Base-by-base conservation (phyloP, 2,797 vertebrate genomes). In the Siniperca obscura region DNA sequence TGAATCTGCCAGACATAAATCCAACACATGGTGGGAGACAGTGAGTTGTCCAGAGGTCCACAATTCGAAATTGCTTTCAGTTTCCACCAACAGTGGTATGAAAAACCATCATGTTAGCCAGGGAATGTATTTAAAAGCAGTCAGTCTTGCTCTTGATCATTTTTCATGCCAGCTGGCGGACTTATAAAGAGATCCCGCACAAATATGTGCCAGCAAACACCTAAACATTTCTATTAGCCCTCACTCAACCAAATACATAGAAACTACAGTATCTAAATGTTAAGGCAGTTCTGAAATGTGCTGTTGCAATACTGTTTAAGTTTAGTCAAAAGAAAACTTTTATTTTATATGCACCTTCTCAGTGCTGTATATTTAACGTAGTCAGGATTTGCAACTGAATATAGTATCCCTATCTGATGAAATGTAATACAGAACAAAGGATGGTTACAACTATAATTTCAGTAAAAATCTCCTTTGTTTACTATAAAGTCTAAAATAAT, bases 1-100 rank as follows among this genome's bases (percentile, higher is more conserved):
- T 92, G 93, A 94, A 90, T 92, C 92, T 92, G 91, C 87, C 92
- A 84, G 81, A 81, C 90, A 94, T 93, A 92, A 93, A 93, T 93
- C 89, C 86, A 84, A 67, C 86, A 88, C 92, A 84, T 78, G 86
- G 84, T 76, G 81, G 73, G 80, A 91, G 84, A 92, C 80, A 81
- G 72, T 65, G 76, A 87, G 83, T 87, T 91, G 85, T 92, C 86
- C 82, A 74, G 78, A 73, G 83, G 83, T 77, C 79, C 73, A 62
- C 92, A 86, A 83, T 67, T 86, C 9, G 80, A 86, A 92, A 92
- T 83, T 79, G 86, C 82, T 88, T 93, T 87, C 81, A 84, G 78
- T 90, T 89, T 78, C 73, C 74, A 86, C 92, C 90, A 86, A 88
- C 89, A 79, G 83, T 70, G 66, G 81, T 76, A 70, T 84, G 69